Evolutionary conservation across 2,797 vertebrate genomes (phyloP), one percentile per base, ranked within the genome.

Genomic region (Darevskia mixta): DNA sequence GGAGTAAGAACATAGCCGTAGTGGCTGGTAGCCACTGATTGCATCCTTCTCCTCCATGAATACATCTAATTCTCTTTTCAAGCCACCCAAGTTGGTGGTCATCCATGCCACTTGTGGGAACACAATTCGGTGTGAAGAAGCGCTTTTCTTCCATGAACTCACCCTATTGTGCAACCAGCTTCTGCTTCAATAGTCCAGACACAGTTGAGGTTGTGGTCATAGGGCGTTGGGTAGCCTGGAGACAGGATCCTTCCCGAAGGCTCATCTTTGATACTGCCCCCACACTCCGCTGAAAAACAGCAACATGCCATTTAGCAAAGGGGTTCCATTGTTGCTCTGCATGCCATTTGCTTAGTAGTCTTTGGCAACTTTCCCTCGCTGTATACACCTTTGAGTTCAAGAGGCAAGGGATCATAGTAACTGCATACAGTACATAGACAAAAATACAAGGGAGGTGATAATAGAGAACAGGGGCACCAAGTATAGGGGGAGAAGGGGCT

Each of bases 201-300:
- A 67, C 99, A 99, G 95, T 99, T 98, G 91, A 99, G 97, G 88
- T 99, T 99, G 93, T 99, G 99, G 86, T 99, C 99, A 0, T 99
- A 99, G 2, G 99, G 98, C 0, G 98, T 98, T 0, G 99, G 99
- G 89, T 99, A 99, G n/a, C 98, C 98, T 0, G 99, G 99, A 71
- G 99, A 99, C 90, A 99, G 96, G 83, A 99, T 98, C 61, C 98
- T 97, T 17, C 99, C 99, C 0, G 97, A 96, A 0, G 94, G 87
- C 84, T 99, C 98, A 15, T 98, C 98, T 94, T 92, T 97, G 91
- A 99, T 97, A 29, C 93, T 96, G 4, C 99, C 98, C 9, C 99
- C 99, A 90, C 99, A 99, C 90, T 99, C 99, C 0, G 98, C 99
- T 99, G 96, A 6, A 97, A 97, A 66, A 93, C 89, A 92, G 35